These are phyloP conservation scores for Steinernema scapterisci DNA, from an alignment of 2,888 invertebrate genomes.

Conservation along the genomic window DNA sequence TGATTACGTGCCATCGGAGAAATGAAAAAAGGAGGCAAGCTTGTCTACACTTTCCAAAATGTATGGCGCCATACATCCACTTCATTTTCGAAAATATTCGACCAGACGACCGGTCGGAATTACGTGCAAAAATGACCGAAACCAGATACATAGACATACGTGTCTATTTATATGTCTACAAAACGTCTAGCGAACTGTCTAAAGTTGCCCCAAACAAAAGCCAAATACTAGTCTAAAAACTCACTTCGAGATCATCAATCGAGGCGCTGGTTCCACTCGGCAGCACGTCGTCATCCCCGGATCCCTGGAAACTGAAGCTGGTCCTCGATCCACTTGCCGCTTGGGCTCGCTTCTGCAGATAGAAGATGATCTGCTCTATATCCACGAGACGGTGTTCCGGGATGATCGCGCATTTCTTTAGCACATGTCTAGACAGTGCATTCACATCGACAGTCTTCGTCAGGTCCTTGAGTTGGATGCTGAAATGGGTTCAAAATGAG, in stretches of 20 bases:
- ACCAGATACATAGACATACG: too few relatives aligned
- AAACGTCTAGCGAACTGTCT: too few relatives aligned
- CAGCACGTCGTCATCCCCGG: not conserved
- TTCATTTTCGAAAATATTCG: too few relatives aligned
- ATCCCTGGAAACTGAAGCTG: slow-evolving; percentile 37
- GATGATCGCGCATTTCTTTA: slow-evolving; percentile 82
- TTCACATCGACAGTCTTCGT: slow-evolving; percentile 81
- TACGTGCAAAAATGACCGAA: too few relatives aligned
- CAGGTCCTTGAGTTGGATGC: slow-evolving; percentile 80
- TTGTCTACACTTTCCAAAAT: too few relatives aligned
- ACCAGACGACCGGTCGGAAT: too few relatives aligned
- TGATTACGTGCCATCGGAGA: too few relatives aligned
- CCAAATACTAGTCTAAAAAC: slow-evolving; percentile 25
- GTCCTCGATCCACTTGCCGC: slow-evolving; percentile 72
- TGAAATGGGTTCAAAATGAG: slow-evolving; percentile 41
- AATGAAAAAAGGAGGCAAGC: too few relatives aligned
- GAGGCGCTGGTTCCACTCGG: slow-evolving; percentile 21
- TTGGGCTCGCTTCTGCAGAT: slow-evolving; percentile 76
- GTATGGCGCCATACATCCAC: too few relatives aligned
- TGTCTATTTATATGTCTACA: too few relatives aligned
- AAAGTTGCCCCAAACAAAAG: too few relatives aligned
- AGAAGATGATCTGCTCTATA: slow-evolving; percentile 85
- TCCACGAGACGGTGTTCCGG: slow-evolving; percentile 81
- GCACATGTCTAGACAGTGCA: slow-evolving; percentile 80
- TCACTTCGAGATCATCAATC: slow-evolving; percentile 42